Percentiles rank a stretch among this genome's conserved stretches.
Conservation (phyloP, 2,797 vertebrate species). For the Pteropus rufus region DNA sequence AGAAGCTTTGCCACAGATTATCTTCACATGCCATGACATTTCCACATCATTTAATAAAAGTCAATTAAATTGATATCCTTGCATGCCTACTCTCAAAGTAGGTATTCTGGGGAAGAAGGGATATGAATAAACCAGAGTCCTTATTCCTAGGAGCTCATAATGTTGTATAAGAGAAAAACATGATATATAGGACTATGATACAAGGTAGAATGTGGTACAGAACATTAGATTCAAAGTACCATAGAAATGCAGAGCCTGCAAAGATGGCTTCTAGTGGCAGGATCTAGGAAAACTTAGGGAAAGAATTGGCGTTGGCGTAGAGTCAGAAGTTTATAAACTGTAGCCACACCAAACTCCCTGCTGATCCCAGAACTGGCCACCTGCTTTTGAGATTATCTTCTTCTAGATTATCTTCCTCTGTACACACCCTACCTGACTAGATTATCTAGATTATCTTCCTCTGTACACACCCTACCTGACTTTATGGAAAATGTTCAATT, state of each 20-base stretch:
- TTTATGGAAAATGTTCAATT: background rate
- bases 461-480: background rate
- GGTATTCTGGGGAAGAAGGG: background rate
- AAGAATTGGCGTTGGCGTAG: background rate
- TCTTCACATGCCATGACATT: background rate
- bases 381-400: background rate
- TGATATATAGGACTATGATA: background rate
- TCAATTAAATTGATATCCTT: background rate
- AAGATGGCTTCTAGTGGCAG: background rate
- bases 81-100: background rate
- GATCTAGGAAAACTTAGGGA: background rate
- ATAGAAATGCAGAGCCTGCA: background rate
- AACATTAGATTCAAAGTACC: background rate
- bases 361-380: background rate
- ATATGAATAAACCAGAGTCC: background rate
- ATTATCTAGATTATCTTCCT: background rate
- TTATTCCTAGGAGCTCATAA: background rate
- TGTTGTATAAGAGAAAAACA: background rate
- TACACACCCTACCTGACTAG: background rate
- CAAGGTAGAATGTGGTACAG: background rate
- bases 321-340: background rate
- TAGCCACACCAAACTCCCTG: background rate
- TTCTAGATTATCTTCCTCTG: background rate
- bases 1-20: background rate
- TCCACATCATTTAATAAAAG: background rate